Percentiles rank a stretch among this genome's conserved stretches.
These are phyloP conservation scores for Pitta sordida DNA, from an alignment of 2,113 vertebrate species.

Conservation along the genomic window DNA sequence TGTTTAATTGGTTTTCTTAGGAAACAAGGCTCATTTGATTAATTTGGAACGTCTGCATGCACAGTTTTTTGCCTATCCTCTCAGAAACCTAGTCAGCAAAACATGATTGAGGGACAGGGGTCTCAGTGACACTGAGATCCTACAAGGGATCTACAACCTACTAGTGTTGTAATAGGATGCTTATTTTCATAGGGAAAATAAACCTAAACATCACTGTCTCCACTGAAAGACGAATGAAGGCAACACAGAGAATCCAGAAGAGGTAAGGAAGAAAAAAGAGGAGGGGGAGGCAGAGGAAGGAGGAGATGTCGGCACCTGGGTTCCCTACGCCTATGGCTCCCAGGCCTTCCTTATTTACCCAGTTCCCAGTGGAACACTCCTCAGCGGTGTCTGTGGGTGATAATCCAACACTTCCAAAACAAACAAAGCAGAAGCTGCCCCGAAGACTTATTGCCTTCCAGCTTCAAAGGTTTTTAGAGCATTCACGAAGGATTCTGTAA, in stretches of 20 bases:
- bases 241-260: neutral
- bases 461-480: neutral
- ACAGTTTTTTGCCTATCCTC: neutral
- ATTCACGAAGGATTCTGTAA: neutral
- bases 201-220: neutral
- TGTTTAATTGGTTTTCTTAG: neutral
- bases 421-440: neutral
- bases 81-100: neutral
- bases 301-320: neutral
- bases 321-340: neutral
- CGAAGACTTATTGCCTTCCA: rapidly evolving
- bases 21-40: neutral
- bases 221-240: neutral
- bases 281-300: neutral
- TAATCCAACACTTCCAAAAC: neutral
- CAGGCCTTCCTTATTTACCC: neutral
- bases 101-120: neutral
- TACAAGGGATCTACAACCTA: neutral
- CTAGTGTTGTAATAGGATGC: neutral
- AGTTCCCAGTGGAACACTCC: neutral
- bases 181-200: neutral
- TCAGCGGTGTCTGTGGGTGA: neutral
- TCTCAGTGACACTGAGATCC: neutral
- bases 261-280: neutral
- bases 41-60: neutral